These are phyloP conservation scores for Dolomedes plantarius DNA, from an alignment of 2,888 invertebrate species.

Conservation along the genomic window DNA sequence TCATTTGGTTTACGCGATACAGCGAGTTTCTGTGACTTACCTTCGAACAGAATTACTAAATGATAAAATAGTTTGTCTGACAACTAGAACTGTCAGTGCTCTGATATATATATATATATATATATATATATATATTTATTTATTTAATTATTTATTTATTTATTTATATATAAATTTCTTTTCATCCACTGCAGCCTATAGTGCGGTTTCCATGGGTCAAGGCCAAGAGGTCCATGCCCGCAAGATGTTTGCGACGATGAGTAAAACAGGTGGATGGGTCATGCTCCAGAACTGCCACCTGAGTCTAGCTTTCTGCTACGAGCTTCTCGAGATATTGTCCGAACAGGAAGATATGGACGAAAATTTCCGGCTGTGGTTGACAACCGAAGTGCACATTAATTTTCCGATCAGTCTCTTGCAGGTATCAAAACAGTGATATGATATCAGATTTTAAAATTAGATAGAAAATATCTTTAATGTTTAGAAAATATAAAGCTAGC, in stretches of 20 bases:
- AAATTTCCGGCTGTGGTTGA: conserved; percentile 92
- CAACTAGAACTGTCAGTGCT: too few relatives aligned
- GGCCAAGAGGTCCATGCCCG: conserved; percentile 94
- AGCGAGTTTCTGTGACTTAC: too few relatives aligned
- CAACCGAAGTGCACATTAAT: conserved; percentile 93
- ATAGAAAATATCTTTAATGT: too few relatives aligned
- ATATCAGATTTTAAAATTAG: conserved; percentile 11
- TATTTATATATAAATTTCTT: too few relatives aligned
- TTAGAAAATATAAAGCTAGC: too few relatives aligned
- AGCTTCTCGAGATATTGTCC: conserved; percentile 91
- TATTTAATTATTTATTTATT: too few relatives aligned
- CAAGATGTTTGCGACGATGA: conserved; percentile 87
- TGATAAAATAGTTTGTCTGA: too few relatives aligned
- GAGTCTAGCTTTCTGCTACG: conserved; percentile 94
- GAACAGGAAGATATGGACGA: conserved; percentile 90
- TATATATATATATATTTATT: too few relatives aligned
- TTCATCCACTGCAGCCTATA: conserved; percentile 78
- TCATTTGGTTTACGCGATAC: too few relatives aligned
- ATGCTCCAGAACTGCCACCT: conserved; percentile 96
- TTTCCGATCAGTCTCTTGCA: conserved; percentile 90
- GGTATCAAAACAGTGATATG: conserved; percentile 76
- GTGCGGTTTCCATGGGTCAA: conserved; percentile 97
- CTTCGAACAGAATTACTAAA: too few relatives aligned
- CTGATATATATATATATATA: too few relatives aligned
- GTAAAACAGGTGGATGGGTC: conserved; percentile 91